These are phyloP conservation scores for Deroplatys truncata DNA, from an alignment of 2,888 invertebrate species.

Conservation along the genomic window DNA sequence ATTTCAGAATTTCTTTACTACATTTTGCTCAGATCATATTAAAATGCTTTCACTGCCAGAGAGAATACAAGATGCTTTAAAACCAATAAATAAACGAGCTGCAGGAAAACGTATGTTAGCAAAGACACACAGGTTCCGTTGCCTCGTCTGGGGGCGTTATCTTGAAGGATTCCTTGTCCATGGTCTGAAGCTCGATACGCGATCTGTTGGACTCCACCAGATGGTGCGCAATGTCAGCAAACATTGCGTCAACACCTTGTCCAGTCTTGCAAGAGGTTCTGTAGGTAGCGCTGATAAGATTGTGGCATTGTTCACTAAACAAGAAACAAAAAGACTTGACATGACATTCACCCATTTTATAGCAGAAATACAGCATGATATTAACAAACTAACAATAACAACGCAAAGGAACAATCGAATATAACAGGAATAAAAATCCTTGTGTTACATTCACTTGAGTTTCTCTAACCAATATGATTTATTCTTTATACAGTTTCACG, in stretches of 20 bases:
- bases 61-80: neutral
- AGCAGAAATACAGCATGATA: too few relatives aligned
- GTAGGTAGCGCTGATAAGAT: constrained; percentile 81
- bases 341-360: too few relatives aligned
- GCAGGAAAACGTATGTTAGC: constrained; percentile 31
- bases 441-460: too few relatives aligned
- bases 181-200: constrained; percentile 73
- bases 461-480: too few relatives aligned
- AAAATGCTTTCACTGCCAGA: neutral
- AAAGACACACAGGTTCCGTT: constrained; percentile 38
- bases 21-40: neutral
- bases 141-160: constrained; percentile 36
- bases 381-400: too few relatives aligned
- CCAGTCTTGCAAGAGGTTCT: constrained; percentile 88
- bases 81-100: neutral
- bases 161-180: constrained; percentile 50
- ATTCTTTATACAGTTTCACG: too few relatives aligned
- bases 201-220: constrained; percentile 76
- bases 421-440: too few relatives aligned
- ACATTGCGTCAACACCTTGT: constrained; percentile 85
- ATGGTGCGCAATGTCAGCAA: constrained; percentile 78
- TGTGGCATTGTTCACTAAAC: constrained; percentile 84
- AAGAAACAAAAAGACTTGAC: neutral
- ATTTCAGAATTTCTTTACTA: neutral
- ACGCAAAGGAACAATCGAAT: too few relatives aligned